These are phyloP conservation scores for Drosophila helvetica DNA, from an alignment of 2,888 invertebrate species.

Conservation along the genomic window DNA sequence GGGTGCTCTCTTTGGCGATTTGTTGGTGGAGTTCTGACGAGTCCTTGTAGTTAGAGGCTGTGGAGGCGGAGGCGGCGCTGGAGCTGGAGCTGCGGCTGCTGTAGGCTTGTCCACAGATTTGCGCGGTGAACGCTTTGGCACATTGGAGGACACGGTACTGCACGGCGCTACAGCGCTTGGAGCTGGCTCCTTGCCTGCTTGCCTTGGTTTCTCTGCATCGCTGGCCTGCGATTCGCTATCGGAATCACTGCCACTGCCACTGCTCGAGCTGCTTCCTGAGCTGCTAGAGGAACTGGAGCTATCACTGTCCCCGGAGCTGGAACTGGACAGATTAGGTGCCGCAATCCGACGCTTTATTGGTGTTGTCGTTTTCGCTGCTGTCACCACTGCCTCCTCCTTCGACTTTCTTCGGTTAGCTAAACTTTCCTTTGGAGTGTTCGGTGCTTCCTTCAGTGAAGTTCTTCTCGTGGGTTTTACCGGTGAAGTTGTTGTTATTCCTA, in stretches of 20 bases:
- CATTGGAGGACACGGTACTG: slow-evolving; percentile 38
- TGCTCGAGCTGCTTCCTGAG: slow-evolving; percentile 69
- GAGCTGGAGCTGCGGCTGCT: not conserved
- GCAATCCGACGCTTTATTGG: slow-evolving; percentile 63
- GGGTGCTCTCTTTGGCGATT: slow-evolving; percentile 73
- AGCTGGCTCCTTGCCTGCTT: slow-evolving; percentile 25
- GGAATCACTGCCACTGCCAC: slow-evolving; percentile 70
- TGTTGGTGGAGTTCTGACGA: slow-evolving; percentile 65
- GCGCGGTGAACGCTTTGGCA: slow-evolving; percentile 76
- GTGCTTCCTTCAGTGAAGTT: slow-evolving; percentile 53
- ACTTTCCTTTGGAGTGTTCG: slow-evolving; percentile 35
- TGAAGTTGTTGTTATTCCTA: slow-evolving; percentile 12
- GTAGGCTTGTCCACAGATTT: slow-evolving; percentile 70
- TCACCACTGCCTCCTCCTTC: slow-evolving; percentile 62
- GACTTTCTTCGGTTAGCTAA: slow-evolving; percentile 62
- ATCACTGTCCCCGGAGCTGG: slow-evolving; percentile 78
- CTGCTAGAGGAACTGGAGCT: slow-evolving; percentile 70
- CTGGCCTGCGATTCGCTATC: slow-evolving; percentile 55
- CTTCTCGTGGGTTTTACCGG: slow-evolving; percentile 37
- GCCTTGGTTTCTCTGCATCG: slow-evolving; percentile 42
- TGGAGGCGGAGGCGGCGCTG: slow-evolving; percentile 13
- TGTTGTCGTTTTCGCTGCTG: slow-evolving; percentile 22
- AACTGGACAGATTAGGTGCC: slow-evolving; percentile 72
- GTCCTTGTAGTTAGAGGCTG: slow-evolving; percentile 43
- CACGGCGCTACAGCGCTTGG: slow-evolving; percentile 14